These are phyloP conservation scores for Corbicula japonica DNA, from an alignment of 2,888 invertebrate genomes.

Conservation along the genomic window DNA sequence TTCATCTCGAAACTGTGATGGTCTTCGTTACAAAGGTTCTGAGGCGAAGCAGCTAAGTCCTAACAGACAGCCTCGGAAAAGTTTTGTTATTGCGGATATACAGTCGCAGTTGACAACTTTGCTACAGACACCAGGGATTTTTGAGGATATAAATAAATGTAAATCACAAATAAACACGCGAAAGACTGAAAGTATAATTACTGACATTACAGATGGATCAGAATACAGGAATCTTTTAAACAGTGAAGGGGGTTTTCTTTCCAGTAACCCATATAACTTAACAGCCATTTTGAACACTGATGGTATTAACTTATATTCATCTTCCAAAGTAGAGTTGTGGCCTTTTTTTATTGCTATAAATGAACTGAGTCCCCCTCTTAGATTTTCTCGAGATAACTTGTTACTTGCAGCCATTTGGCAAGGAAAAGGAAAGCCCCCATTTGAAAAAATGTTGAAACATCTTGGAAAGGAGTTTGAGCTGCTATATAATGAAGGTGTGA, in stretches of 20 bases:
- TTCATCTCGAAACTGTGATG: no score
- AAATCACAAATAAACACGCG: slow-evolving; percentile 4
- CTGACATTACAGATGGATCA: slow-evolving; percentile 2
- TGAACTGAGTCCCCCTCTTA: slow-evolving; percentile 6
- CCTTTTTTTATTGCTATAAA: background rate
- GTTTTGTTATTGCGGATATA: no score
- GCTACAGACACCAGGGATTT: no score
- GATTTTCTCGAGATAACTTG: slow-evolving; percentile 41
- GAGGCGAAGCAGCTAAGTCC: no score
- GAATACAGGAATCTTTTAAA: background rate
- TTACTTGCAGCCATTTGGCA: slow-evolving; percentile 57
- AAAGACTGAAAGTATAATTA: background rate
- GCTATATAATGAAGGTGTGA: slow-evolving; percentile 5
- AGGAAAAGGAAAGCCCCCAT: slow-evolving; percentile 59
- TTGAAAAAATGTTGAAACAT: slow-evolving; percentile 19
- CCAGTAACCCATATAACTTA: slow-evolving; percentile 6
- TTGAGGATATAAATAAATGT: slow-evolving; percentile 1
- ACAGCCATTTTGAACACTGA: slow-evolving; percentile 4
- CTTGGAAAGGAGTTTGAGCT: slow-evolving; percentile 7
- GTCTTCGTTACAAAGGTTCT: no score
- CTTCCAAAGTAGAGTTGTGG: slow-evolving; percentile 17
- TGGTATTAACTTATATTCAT: slow-evolving; percentile 18
- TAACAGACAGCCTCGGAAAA: no score
- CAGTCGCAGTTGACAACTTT: no score
- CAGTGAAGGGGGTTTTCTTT: background rate